Conservation (phyloP, 2,113 vertebrate species). For the Porphyrio hochstetteri region DNA sequence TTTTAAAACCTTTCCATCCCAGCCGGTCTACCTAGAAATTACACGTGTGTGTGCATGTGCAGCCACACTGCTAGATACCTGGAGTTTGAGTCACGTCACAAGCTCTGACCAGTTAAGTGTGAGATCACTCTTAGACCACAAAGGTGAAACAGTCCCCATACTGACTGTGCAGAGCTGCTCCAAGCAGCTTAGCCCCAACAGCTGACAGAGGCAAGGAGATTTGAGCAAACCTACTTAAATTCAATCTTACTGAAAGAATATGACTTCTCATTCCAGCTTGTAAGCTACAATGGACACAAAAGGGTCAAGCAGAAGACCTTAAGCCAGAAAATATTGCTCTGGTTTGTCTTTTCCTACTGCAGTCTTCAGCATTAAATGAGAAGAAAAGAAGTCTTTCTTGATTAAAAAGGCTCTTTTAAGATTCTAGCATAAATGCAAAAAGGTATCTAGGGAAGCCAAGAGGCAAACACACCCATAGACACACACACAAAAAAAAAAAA, state of each 20-base stretch:
- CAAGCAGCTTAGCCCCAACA: neutral
- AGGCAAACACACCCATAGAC: neutral
- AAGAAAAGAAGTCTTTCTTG: neutral
- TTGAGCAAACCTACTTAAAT: neutral
- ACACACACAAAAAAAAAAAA: neutral
- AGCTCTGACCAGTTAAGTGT: neutral
- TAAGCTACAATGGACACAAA: neutral
- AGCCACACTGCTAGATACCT: neutral
- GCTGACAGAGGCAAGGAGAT: neutral
- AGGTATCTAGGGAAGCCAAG: neutral
- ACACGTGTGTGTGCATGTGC: accelerated
- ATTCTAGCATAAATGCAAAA: neutral
- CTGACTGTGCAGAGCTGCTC: neutral
- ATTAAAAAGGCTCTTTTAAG: neutral
- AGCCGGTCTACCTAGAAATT: neutral
- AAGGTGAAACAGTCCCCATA: neutral
- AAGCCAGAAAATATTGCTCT: neutral
- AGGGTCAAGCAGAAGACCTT: neutral
- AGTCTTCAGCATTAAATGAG: neutral
- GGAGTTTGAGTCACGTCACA: neutral
- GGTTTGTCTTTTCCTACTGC: neutral
- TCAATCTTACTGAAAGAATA: neutral
- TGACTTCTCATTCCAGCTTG: neutral
- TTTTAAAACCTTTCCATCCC: neutral
- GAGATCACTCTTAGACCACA: neutral